Evolutionary conservation across 2,797 vertebrate genomes (phyloP).

Genomic region (Sebastes melanostomus): DNA sequence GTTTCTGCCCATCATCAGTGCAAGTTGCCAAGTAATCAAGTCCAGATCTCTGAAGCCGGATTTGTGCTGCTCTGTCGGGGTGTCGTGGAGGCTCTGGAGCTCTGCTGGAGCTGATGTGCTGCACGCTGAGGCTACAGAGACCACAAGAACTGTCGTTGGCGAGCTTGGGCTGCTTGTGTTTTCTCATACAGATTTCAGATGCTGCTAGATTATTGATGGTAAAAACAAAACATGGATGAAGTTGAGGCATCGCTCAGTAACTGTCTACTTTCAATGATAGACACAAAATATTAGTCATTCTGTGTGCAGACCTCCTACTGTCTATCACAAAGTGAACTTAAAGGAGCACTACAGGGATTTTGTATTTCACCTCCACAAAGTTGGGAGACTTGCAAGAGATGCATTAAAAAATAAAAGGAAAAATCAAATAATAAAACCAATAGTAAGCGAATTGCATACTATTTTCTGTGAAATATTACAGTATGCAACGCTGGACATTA

Average conservation of each 20-base stretch:
- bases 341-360: neutral
- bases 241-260: neutral
- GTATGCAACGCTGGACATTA: neutral
- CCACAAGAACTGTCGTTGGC: neutral
- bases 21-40: slow-evolving; percentile 67
- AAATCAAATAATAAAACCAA: neutral
- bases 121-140: neutral
- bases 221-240: neutral
- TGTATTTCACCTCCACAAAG: neutral
- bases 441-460: neutral
- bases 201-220: neutral
- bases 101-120: slow-evolving; percentile 13
- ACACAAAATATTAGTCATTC: accelerated
- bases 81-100: slow-evolving; percentile 14
- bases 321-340: neutral
- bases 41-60: slow-evolving; percentile 31
- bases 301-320: neutral
- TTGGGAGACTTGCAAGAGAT: neutral
- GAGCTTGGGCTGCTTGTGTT: neutral
- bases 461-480: neutral
- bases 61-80: slow-evolving; percentile 4
- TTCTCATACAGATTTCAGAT: neutral
- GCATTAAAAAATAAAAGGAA: neutral
- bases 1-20: slow-evolving; percentile 55
- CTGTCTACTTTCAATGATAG: neutral